Conservation (phyloP, 2,797 vertebrate genomes). For the Megaceryle alcyon region DNA sequence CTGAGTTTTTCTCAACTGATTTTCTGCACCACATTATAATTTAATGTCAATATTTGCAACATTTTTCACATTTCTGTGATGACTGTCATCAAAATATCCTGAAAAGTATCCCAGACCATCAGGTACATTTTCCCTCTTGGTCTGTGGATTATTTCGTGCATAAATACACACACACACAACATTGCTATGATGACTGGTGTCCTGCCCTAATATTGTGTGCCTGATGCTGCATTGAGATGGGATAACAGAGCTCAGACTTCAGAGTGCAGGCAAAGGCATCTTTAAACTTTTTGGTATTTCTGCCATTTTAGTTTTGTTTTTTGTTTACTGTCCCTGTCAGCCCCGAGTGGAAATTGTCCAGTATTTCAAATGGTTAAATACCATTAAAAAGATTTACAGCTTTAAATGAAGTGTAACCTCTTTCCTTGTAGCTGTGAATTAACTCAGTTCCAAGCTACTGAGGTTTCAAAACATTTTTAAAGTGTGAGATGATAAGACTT, state of each 20-base stretch:
- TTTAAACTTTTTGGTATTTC: not conserved
- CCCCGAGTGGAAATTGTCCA: not conserved
- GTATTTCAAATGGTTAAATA: not conserved
- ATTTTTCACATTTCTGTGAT: not conserved
- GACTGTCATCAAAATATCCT: not conserved
- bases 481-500: not conserved
- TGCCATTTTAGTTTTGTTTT: not conserved
- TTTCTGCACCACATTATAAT: not conserved
- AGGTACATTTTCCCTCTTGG: not conserved
- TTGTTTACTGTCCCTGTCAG: not conserved
- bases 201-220: not conserved
- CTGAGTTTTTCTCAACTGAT: not conserved
- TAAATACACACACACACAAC: not conserved
- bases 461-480: not conserved
- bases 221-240: not conserved
- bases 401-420: constrained; percentile 2
- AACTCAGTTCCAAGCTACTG: not conserved
- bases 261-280: not conserved
- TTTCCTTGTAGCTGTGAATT: not conserved
- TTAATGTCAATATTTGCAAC: not conserved
- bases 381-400: not conserved
- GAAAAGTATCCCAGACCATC: not conserved
- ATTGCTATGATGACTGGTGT: not conserved
- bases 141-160: not conserved
- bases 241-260: not conserved